Evolutionary conservation across 2,113 vertebrate species (phyloP), one percentile per base, ranked within the genome.

Genomic region (Perca schrenkii): DNA sequence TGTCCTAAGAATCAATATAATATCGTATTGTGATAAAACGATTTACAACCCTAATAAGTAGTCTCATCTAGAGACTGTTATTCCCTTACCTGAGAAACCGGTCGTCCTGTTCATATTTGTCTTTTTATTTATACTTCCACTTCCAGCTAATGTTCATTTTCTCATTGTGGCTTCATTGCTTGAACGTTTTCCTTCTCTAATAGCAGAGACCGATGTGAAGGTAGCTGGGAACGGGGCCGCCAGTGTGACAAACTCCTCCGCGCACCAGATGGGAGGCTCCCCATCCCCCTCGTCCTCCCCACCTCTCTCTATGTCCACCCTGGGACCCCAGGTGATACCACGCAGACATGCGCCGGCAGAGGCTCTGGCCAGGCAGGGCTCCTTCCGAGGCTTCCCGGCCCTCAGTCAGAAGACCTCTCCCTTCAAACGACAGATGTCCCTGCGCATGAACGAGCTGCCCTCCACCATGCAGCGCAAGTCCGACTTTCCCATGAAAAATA

Each of bases 391-490:
- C 81, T 99, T 99, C 93, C 98, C 98, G 0, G 97, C 94, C 52
- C 98, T 99, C 54, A 98, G 97, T 91, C 97, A 99, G 94, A 99
- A 99, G 94, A 99, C 97, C 40, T 99, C 98, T 63, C 98, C 98
- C 81, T 99, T 99, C 92, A 99, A 99, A 84, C 96, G 98, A 13
- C 98, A 99, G 74, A 90, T 98, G 63, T 99, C 98, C 0, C 94
- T 99, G 84, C 96, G 98, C 88, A 98, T 98, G 94, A 99, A 99
- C 49, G 98, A 99, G 86, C 94, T 99, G 88, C 98, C 98, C 80
- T 99, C 98, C 92, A 99, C 96, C 40, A 94, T 97, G 96, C 98
- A 99, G 94, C 97, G 98, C 94, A 99, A 98, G 94, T 97, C 97
- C 0, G 97, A 99, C 94, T 99, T 99, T 92, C 97, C 97, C 72